phyloP scores from a whole-genome alignment of 2,888 invertebrate genomes.

The Ichneumoninae sp. region DNA sequence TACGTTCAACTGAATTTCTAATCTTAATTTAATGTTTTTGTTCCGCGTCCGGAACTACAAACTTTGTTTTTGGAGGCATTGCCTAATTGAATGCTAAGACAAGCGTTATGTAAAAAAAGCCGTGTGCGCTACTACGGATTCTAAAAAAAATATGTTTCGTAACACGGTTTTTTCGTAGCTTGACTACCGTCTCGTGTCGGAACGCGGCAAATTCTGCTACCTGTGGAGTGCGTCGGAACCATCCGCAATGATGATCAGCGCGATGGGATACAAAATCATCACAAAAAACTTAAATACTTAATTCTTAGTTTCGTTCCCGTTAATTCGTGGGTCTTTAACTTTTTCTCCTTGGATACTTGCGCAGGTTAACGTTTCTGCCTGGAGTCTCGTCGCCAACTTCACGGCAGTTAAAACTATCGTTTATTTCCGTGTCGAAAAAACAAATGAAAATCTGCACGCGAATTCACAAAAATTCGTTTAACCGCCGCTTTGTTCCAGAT shows the following conservation, averaged over 20 bases:
- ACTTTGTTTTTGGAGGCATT: background rate
- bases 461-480: background rate
- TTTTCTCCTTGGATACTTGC: background rate
- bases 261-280: background rate
- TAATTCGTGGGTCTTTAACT: constrained; percentile 5
- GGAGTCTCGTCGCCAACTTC: background rate
- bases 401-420: background rate
- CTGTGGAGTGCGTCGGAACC: background rate
- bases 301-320: constrained; percentile 5
- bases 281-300: constrained; percentile 16
- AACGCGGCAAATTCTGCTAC: constrained; percentile 4
- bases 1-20: background rate
- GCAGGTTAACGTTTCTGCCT: constrained; percentile 20
- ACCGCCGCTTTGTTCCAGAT: background rate
- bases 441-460: background rate
- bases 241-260: constrained; percentile 1
- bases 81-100: background rate
- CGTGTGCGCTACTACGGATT: background rate
- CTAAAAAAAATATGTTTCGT: background rate
- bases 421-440: constrained; percentile 9
- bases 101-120: background rate
- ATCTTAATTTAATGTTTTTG: background rate
- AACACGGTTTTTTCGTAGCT: background rate
- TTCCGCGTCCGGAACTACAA: background rate
- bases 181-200: constrained; percentile 18